These are phyloP conservation scores for Buceros bicornis DNA, from an alignment of 2,797 vertebrate species.

Conservation along the genomic window DNA sequence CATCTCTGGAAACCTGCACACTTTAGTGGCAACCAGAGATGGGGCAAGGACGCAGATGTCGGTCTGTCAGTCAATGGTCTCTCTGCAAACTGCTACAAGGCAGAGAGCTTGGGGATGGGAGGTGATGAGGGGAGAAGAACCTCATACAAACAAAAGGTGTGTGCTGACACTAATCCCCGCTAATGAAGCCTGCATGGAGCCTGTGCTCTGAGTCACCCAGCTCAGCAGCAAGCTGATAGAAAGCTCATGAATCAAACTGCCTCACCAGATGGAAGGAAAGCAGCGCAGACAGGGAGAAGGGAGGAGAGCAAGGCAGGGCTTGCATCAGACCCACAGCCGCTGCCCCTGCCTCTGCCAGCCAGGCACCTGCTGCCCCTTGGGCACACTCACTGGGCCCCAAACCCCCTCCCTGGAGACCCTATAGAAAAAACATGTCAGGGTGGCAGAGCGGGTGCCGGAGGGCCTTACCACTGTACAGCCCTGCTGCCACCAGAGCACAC, in stretches of 20 bases:
- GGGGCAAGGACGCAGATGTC: neutral
- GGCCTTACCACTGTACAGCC: neutral
- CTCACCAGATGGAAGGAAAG: neutral
- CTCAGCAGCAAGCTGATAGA: neutral
- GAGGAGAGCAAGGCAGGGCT: neutral
- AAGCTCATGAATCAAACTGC: conserved; percentile 55
- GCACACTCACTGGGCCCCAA: neutral
- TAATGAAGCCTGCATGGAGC: conserved; percentile 16
- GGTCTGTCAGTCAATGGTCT: neutral
- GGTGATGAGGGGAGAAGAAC: neutral
- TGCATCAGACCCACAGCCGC: neutral
- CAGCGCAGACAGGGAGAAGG: neutral
- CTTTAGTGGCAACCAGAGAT: neutral
- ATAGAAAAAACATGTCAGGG: neutral
- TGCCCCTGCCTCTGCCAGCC: neutral
- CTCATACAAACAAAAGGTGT: conserved; percentile 5
- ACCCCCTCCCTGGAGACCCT: fast-evolving
- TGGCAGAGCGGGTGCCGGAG: neutral
- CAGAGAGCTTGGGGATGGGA: neutral
- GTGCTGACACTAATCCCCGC: conserved; percentile 33
- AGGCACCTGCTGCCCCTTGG: fast-evolving
- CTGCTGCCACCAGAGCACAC: neutral
- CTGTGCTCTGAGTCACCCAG: conserved; percentile 58
- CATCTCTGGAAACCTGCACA: neutral
- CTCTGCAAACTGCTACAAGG: neutral